phyloP scores from a whole-genome alignment of 2,797 vertebrate genomes.

The Halcyon chelicuti region DNA sequence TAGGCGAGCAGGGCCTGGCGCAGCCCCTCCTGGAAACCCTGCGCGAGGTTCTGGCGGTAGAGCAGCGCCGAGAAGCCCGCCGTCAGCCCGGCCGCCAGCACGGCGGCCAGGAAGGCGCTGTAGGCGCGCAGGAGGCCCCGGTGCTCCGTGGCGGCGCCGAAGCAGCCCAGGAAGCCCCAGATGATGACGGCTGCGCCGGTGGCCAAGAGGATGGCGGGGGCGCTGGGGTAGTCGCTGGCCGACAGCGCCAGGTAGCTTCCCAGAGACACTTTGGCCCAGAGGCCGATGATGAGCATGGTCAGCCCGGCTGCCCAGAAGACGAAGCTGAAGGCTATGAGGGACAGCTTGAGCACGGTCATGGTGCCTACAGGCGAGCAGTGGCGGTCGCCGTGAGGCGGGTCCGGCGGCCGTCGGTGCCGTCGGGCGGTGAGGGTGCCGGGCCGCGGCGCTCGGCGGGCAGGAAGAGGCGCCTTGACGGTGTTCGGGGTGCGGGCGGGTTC shows the following conservation, averaged over 20 bases:
- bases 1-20: constrained; percentile 84
- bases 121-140: constrained; percentile 86
- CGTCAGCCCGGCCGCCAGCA: constrained; percentile 82
- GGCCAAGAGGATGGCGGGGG: constrained; percentile 83
- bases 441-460: not conserved
- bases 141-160: constrained; percentile 88
- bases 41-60: constrained; percentile 85
- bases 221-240: constrained; percentile 83
- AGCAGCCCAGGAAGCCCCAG: constrained; percentile 91
- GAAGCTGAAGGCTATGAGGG: constrained; percentile 89
- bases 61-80: constrained; percentile 87
- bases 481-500: rapidly evolving
- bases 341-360: constrained; percentile 88
- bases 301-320: constrained; percentile 90
- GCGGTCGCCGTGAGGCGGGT: not conserved
- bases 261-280: constrained; percentile 88
- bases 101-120: constrained; percentile 83
- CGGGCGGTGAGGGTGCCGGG: not conserved
- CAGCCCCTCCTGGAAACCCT: constrained; percentile 87
- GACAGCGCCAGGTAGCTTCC: constrained; percentile 88
- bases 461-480: not conserved
- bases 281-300: constrained; percentile 86
- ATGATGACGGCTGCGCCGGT: constrained; percentile 84
- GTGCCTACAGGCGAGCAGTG: not conserved
- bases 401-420: not conserved